phyloP scores from a whole-genome alignment of 2,888 invertebrate species.

The Troides oblongomaculatus region DNA sequence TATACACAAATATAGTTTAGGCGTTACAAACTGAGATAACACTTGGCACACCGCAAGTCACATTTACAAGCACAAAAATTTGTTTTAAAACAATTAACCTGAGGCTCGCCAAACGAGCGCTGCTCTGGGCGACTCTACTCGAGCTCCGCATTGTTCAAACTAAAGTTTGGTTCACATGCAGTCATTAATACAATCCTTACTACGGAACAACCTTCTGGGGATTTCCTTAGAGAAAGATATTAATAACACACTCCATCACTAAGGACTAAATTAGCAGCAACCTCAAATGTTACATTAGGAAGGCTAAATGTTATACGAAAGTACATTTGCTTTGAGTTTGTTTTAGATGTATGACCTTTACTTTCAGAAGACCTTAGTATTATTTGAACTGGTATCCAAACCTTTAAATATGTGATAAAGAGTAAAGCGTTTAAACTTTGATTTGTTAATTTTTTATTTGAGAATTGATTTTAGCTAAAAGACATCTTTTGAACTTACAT shows the following conservation, averaged over 20 bases:
- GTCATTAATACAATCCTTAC: slow-evolving; percentile 47
- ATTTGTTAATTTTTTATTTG: neutral
- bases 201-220: slow-evolving; percentile 54
- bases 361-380: neutral
- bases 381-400: neutral
- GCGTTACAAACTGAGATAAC: slow-evolving; percentile 3
- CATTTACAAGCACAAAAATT: slow-evolving; percentile 18
- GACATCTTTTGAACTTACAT: too few relatives aligned
- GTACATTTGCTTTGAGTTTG: neutral
- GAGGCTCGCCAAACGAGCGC: slow-evolving; percentile 57
- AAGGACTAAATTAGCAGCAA: slow-evolving; percentile 10
- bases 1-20: neutral
- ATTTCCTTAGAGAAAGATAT: slow-evolving; percentile 44
- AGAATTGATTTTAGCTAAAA: too few relatives aligned
- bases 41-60: slow-evolving; percentile 8
- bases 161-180: slow-evolving; percentile 53
- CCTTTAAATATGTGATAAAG: neutral
- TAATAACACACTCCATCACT: slow-evolving; percentile 21
- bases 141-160: slow-evolving; percentile 70
- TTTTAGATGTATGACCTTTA: neutral
- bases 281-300: slow-evolving; percentile 14
- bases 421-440: neutral
- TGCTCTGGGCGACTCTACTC: slow-evolving; percentile 65
- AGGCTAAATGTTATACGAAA: slow-evolving; percentile 15
- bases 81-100: slow-evolving; percentile 46